Evolutionary conservation across 2,888 invertebrate species (phyloP).

Genomic region (Crepidodera aurea): DNA sequence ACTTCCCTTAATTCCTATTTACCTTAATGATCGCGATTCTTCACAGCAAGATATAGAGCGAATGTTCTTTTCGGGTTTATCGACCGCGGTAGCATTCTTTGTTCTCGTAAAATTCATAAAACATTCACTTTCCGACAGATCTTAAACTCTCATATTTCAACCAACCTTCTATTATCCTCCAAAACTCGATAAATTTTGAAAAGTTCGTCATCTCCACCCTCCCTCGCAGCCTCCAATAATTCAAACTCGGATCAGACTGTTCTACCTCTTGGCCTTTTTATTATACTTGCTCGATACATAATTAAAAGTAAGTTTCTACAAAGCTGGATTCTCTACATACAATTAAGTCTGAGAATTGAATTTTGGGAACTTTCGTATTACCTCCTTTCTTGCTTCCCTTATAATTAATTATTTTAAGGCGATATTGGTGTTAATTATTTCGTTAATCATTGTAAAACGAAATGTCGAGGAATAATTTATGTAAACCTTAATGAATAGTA

Average conservation of each 20-base stretch:
- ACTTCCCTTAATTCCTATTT: no score
- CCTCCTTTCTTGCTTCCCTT: not conserved
- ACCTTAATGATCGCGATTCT: no score
- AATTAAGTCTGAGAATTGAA: constrained; percentile 18
- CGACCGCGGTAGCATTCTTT: not conserved
- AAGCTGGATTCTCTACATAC: constrained; percentile 14
- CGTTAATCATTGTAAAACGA: constrained; percentile 11
- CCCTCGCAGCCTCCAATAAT: not conserved
- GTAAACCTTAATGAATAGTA: constrained; percentile 13
- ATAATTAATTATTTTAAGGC: constrained; percentile 18
- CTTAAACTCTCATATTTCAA: constrained; percentile 3
- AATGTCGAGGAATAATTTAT: constrained; percentile 14
- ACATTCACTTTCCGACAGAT: constrained; percentile 1
- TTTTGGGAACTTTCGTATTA: constrained; percentile 18
- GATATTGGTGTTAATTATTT: constrained; percentile 20
- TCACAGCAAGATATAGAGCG: no score
- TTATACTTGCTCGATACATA: constrained; percentile 6
- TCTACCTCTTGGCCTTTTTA: not conserved
- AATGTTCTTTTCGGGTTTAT: no score
- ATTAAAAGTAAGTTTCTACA: constrained; percentile 4
- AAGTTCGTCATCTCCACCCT: not conserved
- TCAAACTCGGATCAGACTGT: not conserved
- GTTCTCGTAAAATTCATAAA: constrained; percentile 2
- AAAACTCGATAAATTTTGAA: constrained; percentile 7
- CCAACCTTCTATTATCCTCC: not conserved